Percentiles rank a stretch among this genome's conserved stretches.
phyloP scores from a whole-genome alignment of 2,113 vertebrate species.

The Atractosteus spatula region DNA sequence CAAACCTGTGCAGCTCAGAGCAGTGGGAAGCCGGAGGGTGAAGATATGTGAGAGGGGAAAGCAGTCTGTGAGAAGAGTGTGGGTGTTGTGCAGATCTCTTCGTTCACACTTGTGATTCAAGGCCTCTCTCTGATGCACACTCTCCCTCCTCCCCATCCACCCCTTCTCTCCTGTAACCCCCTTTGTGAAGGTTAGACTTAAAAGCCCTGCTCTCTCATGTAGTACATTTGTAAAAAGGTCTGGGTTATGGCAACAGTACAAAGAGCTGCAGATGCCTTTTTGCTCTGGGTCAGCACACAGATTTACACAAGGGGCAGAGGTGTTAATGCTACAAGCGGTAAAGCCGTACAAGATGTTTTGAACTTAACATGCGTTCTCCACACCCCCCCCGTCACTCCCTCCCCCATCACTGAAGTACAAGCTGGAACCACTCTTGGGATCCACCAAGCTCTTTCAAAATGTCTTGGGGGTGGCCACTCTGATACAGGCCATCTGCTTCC shows the following conservation, averaged over 20 bases:
- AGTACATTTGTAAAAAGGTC: conserved; percentile 36
- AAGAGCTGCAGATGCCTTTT: conserved; percentile 42
- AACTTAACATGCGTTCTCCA: conserved; percentile 5
- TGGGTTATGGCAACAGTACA: conserved; percentile 45
- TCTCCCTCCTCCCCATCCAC: conserved; percentile 29
- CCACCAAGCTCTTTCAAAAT: too few species aligned
- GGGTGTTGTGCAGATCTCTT: conserved; percentile 30
- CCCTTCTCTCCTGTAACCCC: conserved; percentile 34
- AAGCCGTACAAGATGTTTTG: conserved; percentile 68
- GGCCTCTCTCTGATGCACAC: conserved; percentile 25
- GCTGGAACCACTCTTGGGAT: too few species aligned
- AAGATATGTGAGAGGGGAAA: neutral
- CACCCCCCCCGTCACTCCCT: too few species aligned
- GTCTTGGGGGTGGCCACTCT: too few species aligned
- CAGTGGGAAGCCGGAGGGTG: neutral
- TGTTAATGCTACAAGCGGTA: conserved; percentile 68
- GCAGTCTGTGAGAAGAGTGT: neutral
- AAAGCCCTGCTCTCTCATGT: conserved; percentile 32
- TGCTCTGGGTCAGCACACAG: conserved; percentile 54
- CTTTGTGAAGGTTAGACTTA: conserved; percentile 30
- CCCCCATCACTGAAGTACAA: too few species aligned
- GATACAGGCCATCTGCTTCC: too few species aligned
- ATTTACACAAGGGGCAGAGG: conserved; percentile 64
- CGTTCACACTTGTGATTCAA: conserved; percentile 47
- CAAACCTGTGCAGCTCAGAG: neutral